Percentiles rank a stretch among this genome's conserved stretches.
phyloP scores from a whole-genome alignment of 2,888 invertebrate species.

The Heliconius hortense region DNA sequence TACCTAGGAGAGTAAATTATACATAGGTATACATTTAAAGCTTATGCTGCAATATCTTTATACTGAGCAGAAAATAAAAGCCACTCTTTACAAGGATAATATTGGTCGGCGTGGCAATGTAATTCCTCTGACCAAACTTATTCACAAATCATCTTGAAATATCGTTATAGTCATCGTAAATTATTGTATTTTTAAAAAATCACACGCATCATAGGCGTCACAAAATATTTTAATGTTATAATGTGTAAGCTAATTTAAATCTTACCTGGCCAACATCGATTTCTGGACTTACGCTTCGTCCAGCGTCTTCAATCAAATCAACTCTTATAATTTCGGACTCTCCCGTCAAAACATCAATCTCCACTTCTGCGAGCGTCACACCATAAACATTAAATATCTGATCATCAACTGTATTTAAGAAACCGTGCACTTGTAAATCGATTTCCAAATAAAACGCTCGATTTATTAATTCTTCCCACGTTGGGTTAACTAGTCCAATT shows the following conservation, averaged over 20 bases:
- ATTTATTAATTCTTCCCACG: constrained; percentile 81
- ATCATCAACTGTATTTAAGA: constrained; percentile 68
- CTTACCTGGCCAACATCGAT: constrained; percentile 86
- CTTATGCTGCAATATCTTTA: too few species aligned
- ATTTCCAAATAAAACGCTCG: constrained; percentile 73
- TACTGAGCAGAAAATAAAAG: too few species aligned
- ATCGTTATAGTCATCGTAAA: too few species aligned
- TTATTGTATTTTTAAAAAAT: too few species aligned
- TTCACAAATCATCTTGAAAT: too few species aligned
- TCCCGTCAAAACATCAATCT: constrained; percentile 89
- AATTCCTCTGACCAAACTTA: too few species aligned
- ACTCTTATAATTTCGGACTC: constrained; percentile 83
- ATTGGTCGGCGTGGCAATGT: too few species aligned
- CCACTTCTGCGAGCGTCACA: constrained; percentile 84
- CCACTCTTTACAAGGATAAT: too few species aligned
- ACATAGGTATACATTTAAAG: too few species aligned
- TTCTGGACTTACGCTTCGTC: constrained; percentile 85
- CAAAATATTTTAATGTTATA: too few species aligned
- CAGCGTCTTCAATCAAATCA: constrained; percentile 86
- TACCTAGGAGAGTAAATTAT: constrained; percentile 47
- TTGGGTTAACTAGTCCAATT: constrained; percentile 69
- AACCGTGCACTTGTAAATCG: constrained; percentile 77
- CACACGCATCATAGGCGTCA: too few species aligned
- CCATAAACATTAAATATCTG: constrained; percentile 82
- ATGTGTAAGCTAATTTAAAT: background rate